Conservation (phyloP, 2,888 invertebrate species). For the Vesta saturnalis region DNA sequence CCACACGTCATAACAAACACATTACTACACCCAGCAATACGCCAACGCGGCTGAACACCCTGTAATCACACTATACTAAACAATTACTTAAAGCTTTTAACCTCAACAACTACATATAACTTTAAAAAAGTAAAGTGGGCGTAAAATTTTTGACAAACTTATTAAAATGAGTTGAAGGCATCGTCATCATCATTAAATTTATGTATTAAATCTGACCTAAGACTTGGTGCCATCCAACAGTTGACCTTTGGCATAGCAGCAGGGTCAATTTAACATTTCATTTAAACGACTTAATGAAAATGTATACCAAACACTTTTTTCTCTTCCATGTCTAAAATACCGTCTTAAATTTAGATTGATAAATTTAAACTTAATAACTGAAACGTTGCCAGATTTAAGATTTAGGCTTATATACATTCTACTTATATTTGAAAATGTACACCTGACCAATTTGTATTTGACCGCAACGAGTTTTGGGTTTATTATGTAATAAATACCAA, state of each 20-base stretch:
- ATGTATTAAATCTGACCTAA: slow-evolving; percentile 38
- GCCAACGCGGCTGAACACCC: no score
- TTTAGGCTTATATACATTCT: background rate
- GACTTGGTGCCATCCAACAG: slow-evolving; percentile 30
- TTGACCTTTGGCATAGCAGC: slow-evolving; percentile 32
- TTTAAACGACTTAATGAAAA: slow-evolving; percentile 23
- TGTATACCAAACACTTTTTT: slow-evolving; percentile 1
- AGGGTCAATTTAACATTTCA: slow-evolving; percentile 22
- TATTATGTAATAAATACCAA: no score
- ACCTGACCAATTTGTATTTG: no score
- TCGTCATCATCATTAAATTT: slow-evolving; percentile 31
- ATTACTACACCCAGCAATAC: no score
- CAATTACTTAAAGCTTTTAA: no score
- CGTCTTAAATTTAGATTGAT: slow-evolving; percentile 1
- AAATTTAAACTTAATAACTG: background rate
- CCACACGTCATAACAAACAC: no score
- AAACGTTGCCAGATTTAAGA: background rate
- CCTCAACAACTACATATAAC: no score
- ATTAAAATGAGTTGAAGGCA: background rate
- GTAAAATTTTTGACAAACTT: background rate
- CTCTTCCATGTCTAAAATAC: background rate
- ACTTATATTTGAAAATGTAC: no score
- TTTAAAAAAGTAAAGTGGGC: background rate
- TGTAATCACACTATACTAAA: no score
- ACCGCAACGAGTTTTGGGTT: no score